Evolutionary conservation across 2,797 vertebrate genomes (phyloP).

Genomic region (Pteronotus mesoamericanus): DNA sequence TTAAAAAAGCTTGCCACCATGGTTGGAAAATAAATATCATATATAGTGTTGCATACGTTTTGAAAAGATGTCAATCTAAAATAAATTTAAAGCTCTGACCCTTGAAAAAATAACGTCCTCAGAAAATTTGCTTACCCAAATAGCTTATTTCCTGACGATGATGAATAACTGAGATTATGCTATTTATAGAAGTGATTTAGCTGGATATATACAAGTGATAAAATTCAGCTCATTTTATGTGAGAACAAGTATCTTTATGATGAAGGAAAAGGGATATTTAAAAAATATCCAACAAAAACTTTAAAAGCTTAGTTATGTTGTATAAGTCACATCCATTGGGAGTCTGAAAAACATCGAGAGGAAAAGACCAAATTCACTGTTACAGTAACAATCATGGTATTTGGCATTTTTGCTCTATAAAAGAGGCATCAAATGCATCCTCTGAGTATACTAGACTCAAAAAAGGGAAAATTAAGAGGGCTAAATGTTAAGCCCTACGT

Average conservation of each 20-base stretch:
- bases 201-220: constrained; percentile 16
- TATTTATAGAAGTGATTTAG: constrained; percentile 37
- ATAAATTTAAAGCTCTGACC: constrained; percentile 30
- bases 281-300: background rate
- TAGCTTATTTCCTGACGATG: constrained; percentile 41
- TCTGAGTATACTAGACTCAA: background rate
- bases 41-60: background rate
- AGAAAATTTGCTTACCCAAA: constrained; percentile 53
- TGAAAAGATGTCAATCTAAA: constrained; percentile 44
- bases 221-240: constrained; percentile 37
- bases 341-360: constrained; percentile 43
- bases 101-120: constrained; percentile 29
- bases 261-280: constrained; percentile 6
- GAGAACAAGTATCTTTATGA: background rate
- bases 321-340: constrained; percentile 48
- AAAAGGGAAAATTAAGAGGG: constrained; percentile 15
- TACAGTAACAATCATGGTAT: constrained; percentile 15
- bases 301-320: background rate
- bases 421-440: constrained; percentile 22
- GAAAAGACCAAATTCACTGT: constrained; percentile 61
- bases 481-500: constrained; percentile 17
- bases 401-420: constrained; percentile 54
- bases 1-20: background rate
- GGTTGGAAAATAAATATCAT: constrained; percentile 1
- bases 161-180: background rate